Percentiles rank a stretch among this genome's conserved stretches.
Evolutionary conservation across 2,888 invertebrate genomes (phyloP).

Genomic region (Hedya salicella): DNA sequence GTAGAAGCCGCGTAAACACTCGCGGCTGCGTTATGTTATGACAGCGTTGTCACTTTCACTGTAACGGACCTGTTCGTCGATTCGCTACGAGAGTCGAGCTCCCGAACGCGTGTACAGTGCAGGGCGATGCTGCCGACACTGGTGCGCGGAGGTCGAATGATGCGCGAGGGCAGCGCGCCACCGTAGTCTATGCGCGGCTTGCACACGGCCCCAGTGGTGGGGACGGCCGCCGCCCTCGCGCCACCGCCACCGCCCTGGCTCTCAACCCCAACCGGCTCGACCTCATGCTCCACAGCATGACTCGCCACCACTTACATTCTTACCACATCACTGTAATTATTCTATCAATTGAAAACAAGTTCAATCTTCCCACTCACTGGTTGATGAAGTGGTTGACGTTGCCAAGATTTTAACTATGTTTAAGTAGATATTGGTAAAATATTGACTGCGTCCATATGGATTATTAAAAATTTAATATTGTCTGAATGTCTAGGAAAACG

Average conservation of each 20-base stretch:
- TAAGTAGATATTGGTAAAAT: slow-evolving; percentile 19
- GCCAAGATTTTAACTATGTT: slow-evolving; percentile 36
- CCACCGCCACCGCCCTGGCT: slow-evolving; percentile 52
- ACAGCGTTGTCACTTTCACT: slow-evolving; percentile 75
- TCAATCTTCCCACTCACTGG: slow-evolving; percentile 35
- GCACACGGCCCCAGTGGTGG: slow-evolving; percentile 85
- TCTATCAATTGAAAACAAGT: slow-evolving; percentile 40
- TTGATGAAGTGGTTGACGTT: slow-evolving; percentile 31
- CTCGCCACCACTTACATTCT: slow-evolving; percentile 25
- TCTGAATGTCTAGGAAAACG: too few relatives aligned
- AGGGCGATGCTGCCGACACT: slow-evolving; percentile 81
- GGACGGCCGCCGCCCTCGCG: slow-evolving; percentile 57
- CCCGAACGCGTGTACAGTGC: slow-evolving; percentile 82
- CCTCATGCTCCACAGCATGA: slow-evolving; percentile 34
- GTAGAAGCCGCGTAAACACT: slow-evolving; percentile 74
- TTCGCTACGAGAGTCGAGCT: slow-evolving; percentile 82
- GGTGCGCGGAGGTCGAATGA: slow-evolving; percentile 84
- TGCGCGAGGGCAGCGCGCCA: slow-evolving; percentile 78
- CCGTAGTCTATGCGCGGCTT: slow-evolving; percentile 82
- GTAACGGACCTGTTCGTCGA: slow-evolving; percentile 83
- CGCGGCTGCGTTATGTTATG: slow-evolving; percentile 58
- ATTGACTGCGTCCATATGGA: slow-evolving; percentile 12
- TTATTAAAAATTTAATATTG: too few relatives aligned
- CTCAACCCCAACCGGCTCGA: slow-evolving; percentile 45
- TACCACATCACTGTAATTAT: slow-evolving; percentile 31